A percentile compares a stretch with the other conserved stretches of the same genome.
Evolutionary conservation across 2,888 invertebrate genomes (phyloP).

Genomic region (Xestoiulus laeticollis): DNA sequence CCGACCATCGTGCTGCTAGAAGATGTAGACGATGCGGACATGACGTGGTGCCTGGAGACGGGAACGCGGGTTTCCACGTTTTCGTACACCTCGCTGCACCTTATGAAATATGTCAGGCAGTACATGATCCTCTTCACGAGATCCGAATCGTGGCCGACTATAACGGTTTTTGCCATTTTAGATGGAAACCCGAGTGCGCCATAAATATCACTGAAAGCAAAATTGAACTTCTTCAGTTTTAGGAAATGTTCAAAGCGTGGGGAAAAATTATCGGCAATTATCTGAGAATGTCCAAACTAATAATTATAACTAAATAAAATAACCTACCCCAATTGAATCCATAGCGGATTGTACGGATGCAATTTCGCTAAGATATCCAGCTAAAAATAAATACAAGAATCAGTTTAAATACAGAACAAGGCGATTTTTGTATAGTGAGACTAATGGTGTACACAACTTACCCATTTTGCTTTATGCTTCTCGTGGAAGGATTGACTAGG

Average conservation of each 20-base stretch:
- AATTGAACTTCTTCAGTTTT: background rate
- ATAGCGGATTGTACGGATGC: slow-evolving; percentile 85
- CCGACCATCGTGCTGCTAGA: slow-evolving; percentile 48
- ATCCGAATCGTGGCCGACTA: slow-evolving; percentile 73
- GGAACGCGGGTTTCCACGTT: slow-evolving; percentile 51
- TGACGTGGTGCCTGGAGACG: background rate
- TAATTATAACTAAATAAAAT: slow-evolving; percentile 47
- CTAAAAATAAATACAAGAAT: slow-evolving; percentile 60
- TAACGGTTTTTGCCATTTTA: slow-evolving; percentile 78
- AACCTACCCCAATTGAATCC: slow-evolving; percentile 81
- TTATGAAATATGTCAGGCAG: slow-evolving; percentile 86
- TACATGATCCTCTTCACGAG: slow-evolving; percentile 78
- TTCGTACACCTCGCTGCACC: slow-evolving; percentile 75
- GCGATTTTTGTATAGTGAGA: background rate
- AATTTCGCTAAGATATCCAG: slow-evolving; percentile 68
- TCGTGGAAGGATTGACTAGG: slow-evolving; percentile 63
- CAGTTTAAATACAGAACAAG: background rate
- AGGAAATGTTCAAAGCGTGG: background rate
- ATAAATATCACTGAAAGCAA: slow-evolving; percentile 72
- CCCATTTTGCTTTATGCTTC: slow-evolving; percentile 66
- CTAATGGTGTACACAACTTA: slow-evolving; percentile 56
- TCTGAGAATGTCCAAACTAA: too few relatives aligned
- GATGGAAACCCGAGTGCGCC: slow-evolving; percentile 84
- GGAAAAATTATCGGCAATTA: too few relatives aligned
- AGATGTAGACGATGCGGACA: slow-evolving; percentile 49